Evolutionary conservation across 2,797 vertebrate genomes (phyloP).

Genomic region (Cottoperca gobio): DNA sequence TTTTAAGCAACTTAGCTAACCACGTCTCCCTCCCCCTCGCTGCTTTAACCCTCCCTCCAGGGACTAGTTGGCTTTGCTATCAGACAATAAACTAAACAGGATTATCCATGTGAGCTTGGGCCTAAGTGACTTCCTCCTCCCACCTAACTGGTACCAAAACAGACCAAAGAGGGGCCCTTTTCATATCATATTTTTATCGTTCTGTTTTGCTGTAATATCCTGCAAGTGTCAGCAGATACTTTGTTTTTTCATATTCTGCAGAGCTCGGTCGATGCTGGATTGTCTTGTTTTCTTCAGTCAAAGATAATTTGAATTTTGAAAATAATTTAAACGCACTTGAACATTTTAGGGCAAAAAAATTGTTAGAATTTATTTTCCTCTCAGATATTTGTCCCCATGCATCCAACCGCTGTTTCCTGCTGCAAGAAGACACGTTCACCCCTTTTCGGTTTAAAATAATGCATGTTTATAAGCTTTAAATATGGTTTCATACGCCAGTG

Average conservation of each 20-base stretch:
- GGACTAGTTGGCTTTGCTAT: constrained; percentile 69
- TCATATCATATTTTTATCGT: constrained; percentile 6
- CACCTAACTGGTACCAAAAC: neutral
- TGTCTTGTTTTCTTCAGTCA: no score
- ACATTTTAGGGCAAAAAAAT: neutral
- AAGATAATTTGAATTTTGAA: neutral
- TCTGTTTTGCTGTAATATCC: neutral
- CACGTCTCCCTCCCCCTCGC: neutral
- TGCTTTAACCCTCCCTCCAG: constrained; percentile 11
- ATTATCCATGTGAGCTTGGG: constrained; percentile 65
- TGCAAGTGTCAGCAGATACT: neutral
- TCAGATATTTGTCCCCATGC: neutral
- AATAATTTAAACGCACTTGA: neutral
- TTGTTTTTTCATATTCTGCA: no score
- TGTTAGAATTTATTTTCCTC: neutral
- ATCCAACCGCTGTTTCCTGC: neutral
- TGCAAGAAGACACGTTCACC: neutral
- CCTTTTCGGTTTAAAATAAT: neutral
- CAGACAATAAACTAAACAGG: constrained; percentile 60
- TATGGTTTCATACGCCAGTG: constrained; percentile 48
- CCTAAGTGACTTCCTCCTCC: constrained; percentile 39
- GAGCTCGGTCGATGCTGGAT: no score
- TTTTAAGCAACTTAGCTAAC: neutral
- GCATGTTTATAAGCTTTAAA: constrained; percentile 57
- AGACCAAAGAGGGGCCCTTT: no score